A percentile compares a stretch with the other conserved stretches of the same genome.
Evolutionary conservation across 2,797 vertebrate species (phyloP).

Genomic region (Carduelis carduelis): DNA sequence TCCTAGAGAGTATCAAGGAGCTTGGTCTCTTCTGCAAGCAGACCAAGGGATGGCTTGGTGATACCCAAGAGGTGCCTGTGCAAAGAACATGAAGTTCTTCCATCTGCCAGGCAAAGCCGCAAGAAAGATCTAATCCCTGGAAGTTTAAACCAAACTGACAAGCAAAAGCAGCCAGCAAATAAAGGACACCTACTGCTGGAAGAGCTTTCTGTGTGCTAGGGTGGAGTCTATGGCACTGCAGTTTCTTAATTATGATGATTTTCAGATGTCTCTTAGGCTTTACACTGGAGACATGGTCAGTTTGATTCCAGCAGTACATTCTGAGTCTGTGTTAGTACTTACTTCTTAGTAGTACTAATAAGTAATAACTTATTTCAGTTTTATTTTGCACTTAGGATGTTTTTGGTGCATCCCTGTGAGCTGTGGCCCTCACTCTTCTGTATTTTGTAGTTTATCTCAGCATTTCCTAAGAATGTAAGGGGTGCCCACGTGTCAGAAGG

Average conservation of each 20-base stretch:
- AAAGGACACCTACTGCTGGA: neutral
- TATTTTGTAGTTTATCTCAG: neutral
- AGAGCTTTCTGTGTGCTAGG: neutral
- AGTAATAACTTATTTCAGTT: neutral
- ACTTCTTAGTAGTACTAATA: neutral
- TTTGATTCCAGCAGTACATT: neutral
- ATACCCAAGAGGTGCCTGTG: neutral
- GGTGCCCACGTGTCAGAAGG: accelerated
- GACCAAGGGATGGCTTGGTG: neutral
- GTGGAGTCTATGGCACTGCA: neutral
- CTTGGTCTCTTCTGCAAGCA: neutral
- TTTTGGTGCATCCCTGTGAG: neutral
- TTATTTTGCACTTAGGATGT: neutral
- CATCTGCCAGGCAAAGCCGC: neutral
- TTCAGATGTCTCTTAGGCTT: neutral
- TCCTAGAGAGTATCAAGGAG: neutral
- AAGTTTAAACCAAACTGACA: neutral
- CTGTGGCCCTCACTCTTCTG: neutral
- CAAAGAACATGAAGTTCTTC: neutral
- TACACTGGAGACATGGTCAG: neutral
- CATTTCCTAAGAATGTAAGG: neutral
- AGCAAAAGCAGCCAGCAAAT: neutral
- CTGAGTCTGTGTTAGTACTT: too few relatives aligned
- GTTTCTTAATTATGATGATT: neutral
- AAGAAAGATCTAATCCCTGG: neutral